Base-by-base conservation (phyloP, 2,797 vertebrate genomes). In the Hylomyscus alleni region DNA sequence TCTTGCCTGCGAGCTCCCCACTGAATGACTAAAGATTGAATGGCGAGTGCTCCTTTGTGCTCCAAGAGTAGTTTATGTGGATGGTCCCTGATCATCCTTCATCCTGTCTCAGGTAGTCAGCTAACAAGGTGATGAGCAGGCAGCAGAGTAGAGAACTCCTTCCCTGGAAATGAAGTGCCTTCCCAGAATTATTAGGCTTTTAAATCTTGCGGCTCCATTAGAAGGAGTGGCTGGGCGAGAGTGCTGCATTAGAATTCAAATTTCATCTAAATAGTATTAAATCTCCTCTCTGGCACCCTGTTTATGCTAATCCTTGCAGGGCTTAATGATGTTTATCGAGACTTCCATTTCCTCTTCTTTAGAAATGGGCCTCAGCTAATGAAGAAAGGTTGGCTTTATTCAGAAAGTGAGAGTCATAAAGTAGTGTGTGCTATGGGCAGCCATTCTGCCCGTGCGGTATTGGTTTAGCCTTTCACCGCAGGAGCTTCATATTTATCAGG, bases 241-340 rank as follows among this genome's bases (percentile, higher is more conserved):
- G 76, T 52, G 60, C 65, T 75, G 89, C 91, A 92, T 92, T 92
- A 95, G 93, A 95, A 97, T 97, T 97, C 96, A 98, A 89, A 97
- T 97, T 94, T 95, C 94, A 98, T 95, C 92, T 95, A 67, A 37
- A 69, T 72, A 88, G 88, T 93, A 93, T 76, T 88, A 91, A 93
- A 93, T 95, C 96, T 97, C 93, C 94, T 93, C 50, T 85, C 69
- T 93, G 87, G 96, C 81, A 85, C 93, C 97, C 97, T 96, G 76
- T 92, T 97, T 78, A 95, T 97, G 94, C 96, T 54, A 11, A 95
- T 97, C 80, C 77, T 91, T 72, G 13, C 82, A 76, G 73, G 91
- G 44, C 89, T 97, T 97, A 95, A 97, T 92, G 87, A 91, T 89
- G 96, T 93, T 98, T 95, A 97, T 97, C 69, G 92, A 92, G 97